These are phyloP conservation scores for Scaptomyza caliginosa DNA, from an alignment of 2,888 invertebrate species.

Conservation along the genomic window DNA sequence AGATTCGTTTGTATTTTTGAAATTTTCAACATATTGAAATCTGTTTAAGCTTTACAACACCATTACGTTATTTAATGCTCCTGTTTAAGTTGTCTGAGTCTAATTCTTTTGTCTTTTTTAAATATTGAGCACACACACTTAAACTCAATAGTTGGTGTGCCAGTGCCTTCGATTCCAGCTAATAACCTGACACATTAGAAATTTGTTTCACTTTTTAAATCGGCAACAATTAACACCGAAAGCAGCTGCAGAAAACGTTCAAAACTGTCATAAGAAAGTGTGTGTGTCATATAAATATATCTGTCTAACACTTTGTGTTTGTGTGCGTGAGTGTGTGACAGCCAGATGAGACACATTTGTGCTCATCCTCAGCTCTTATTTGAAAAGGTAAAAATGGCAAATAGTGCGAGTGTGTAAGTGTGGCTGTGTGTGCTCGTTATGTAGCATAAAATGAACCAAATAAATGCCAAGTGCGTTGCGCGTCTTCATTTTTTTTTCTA, in stretches of 20 bases:
- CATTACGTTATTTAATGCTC: no score
- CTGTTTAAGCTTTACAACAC: no score
- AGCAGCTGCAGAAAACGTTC: constrained; percentile 37
- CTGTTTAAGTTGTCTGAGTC: constrained; percentile 22
- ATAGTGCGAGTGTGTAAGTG: background rate
- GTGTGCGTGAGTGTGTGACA: constrained; percentile 15
- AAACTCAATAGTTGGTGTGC: constrained; percentile 27
- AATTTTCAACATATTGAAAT: no score
- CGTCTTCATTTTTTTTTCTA: constrained; percentile 11
- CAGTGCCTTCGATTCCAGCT: constrained; percentile 62
- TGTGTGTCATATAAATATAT: constrained; percentile 10
- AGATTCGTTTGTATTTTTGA: no score
- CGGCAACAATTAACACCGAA: constrained; percentile 67
- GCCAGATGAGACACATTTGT: constrained; percentile 46
- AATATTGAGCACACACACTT: constrained; percentile 41
- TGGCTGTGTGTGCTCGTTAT: constrained; percentile 52
- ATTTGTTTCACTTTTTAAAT: constrained; percentile 78
- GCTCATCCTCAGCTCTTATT: constrained; percentile 51
- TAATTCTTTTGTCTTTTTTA: constrained; percentile 26
- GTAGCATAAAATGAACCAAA: constrained; percentile 80
- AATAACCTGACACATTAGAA: constrained; percentile 72
- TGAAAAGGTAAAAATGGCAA: constrained; percentile 47
- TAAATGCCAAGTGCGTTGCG: constrained; percentile 71
- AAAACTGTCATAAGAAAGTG: constrained; percentile 75
- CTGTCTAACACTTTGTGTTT: constrained; percentile 7